These are phyloP conservation scores for Beaufortia kweichowensis DNA, from an alignment of 2,113 vertebrate species.

Conservation along the genomic window DNA sequence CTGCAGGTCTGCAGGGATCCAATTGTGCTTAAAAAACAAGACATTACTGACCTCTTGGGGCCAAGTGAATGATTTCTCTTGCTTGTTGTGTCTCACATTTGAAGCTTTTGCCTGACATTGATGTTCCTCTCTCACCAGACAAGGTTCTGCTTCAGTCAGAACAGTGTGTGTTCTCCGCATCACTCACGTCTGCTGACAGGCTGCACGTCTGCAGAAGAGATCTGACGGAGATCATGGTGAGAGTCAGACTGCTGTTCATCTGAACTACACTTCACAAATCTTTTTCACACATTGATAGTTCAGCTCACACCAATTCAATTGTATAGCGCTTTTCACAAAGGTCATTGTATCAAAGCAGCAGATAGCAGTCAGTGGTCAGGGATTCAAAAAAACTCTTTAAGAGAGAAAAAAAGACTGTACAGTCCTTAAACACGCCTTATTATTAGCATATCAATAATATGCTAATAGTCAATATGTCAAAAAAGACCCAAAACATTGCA, in stretches of 20 bases:
- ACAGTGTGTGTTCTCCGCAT: constrained; percentile 83
- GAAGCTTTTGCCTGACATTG: neutral
- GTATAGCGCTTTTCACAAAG: too few relatives aligned
- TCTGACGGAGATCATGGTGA: constrained; percentile 85
- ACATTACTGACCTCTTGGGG: neutral
- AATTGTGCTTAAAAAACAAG: neutral
- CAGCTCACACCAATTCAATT: too few relatives aligned
- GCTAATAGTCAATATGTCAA: too few relatives aligned
- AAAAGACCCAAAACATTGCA: too few relatives aligned
- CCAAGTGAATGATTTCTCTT: neutral
- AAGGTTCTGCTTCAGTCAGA: constrained; percentile 85
- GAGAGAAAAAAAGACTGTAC: neutral
- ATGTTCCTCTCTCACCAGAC: constrained; percentile 70
- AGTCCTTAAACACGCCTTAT: neutral
- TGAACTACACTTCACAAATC: neutral
- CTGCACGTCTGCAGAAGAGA: constrained; percentile 89
- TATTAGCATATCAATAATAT: too few relatives aligned
- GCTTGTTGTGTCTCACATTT: neutral
- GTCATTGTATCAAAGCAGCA: too few relatives aligned
- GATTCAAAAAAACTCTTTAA: too few relatives aligned
- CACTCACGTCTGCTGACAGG: constrained; percentile 78
- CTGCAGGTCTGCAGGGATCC: neutral
- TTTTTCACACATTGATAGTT: neutral
- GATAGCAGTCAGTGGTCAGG: too few relatives aligned
- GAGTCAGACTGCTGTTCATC: constrained; percentile 44